Evolutionary conservation across 2,113 vertebrate species (phyloP).

Genomic region (Petroica traversi): DNA sequence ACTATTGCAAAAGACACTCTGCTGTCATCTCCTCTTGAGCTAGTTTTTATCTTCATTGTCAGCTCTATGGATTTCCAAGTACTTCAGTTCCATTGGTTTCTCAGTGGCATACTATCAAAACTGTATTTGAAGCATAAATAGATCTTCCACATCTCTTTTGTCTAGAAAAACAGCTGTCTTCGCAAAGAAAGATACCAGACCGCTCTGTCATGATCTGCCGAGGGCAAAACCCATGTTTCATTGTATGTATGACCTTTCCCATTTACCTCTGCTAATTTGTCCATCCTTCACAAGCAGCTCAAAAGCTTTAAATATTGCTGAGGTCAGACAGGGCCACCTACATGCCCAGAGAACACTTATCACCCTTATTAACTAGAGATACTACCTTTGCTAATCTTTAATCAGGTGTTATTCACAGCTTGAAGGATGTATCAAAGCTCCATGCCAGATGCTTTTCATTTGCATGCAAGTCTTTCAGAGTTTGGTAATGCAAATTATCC

Average conservation of each 20-base stretch:
- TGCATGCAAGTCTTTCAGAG: not conserved
- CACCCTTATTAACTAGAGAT: not conserved
- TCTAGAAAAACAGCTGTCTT: not conserved
- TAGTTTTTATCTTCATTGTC: not conserved
- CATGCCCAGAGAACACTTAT: not conserved
- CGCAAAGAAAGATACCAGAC: not conserved
- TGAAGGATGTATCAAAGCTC: not conserved
- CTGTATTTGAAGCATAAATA: not conserved
- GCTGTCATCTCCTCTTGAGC: not conserved
- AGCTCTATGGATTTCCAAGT: not conserved
- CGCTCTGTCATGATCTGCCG: not conserved
- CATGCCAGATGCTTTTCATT: not conserved
- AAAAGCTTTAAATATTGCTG: conserved; percentile 18
- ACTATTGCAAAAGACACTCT: not conserved
- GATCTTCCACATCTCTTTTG: not conserved
- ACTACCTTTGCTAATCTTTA: not conserved
- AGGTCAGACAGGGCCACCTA: not conserved
- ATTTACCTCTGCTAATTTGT: conserved; percentile 10
- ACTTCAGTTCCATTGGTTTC: not conserved
- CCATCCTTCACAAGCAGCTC: not conserved
- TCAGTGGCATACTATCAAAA: not conserved
- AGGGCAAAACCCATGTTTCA: not conserved
- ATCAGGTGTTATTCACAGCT: not conserved
- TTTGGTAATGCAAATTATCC: not conserved
- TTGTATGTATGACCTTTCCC: not conserved